Base-by-base conservation (phyloP, 2,797 vertebrate genomes). In the Chromis chromis region DNA sequence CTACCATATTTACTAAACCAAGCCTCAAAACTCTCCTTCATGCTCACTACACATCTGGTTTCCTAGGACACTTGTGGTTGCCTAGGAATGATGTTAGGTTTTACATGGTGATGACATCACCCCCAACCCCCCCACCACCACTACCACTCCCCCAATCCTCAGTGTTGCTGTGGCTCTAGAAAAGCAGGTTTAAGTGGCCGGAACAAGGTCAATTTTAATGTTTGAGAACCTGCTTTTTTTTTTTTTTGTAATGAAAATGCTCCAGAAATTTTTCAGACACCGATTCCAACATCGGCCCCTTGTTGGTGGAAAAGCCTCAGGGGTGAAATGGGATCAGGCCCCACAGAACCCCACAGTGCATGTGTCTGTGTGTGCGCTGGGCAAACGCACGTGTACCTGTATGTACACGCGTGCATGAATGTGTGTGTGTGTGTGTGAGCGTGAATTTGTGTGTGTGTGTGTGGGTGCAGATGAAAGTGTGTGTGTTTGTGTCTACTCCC, bases 41-140 rank as follows among this genome's bases (percentile, higher is more conserved):
- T 46, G 62, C 54, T 56, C 54, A 25, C 27, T 44, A 65, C 81
- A 88, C 81, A 87, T 90, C 82, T 90, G 86, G 83, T 87, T 90
- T 84, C 86, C 74, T 76, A 76, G 85, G 85, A 88, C 82, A 86
- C 83, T 88, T 89, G 82, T 74, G 86, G 88, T 88, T 88, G 85
- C 84, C 81, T 76, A 82, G 86, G 88, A 88, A 88, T 89, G 79
- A 89, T 84, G 65, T 87, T 78, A 65, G 69, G 67, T 84, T 89
- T 83, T 82, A 86, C 82, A 82, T 68, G 76, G 61, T 59, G 81
- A 81, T 86, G 86, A 88, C 85, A 86, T 88, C 88, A 86, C 74
- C 83, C 72, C 56, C 19, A 44, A 1, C 17, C 6, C 42, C 49
- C 1, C 31, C 17, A 44, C 42, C 42, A 8, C 42, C 16, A 19